These are phyloP conservation scores for Onychostruthus taczanowskii DNA, from an alignment of 2,113 vertebrate species.

Conservation along the genomic window DNA sequence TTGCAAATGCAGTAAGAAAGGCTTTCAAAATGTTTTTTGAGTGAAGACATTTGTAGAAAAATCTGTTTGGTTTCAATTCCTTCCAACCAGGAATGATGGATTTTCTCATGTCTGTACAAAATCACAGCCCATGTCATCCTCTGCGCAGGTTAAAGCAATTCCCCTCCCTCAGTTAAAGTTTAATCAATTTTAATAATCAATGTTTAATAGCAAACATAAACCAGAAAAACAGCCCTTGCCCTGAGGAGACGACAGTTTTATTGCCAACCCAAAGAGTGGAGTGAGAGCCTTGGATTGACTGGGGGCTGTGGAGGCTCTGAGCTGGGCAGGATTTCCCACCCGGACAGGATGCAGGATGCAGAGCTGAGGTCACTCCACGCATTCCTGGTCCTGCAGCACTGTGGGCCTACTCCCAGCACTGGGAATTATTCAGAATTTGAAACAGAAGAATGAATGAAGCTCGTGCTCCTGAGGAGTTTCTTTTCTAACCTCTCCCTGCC, in stretches of 20 bases:
- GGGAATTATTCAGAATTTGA: not conserved
- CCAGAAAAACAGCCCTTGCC: not conserved
- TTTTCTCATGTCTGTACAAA: not conserved
- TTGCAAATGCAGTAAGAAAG: not conserved
- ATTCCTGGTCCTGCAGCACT: rapidly evolving
- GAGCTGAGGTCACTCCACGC: rapidly evolving
- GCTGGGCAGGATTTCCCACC: not conserved
- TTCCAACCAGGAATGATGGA: not conserved
- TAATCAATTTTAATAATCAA: not conserved
- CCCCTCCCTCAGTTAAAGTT: not conserved
- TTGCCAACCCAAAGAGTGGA: rapidly evolving
- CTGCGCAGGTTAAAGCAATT: not conserved
- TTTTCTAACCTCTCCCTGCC: not conserved
- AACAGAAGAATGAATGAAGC: not conserved
- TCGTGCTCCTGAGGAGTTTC: not conserved
- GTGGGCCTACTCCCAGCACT: rapidly evolving
- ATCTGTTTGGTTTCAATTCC: not conserved
- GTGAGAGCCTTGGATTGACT: rapidly evolving
- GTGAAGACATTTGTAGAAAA: not conserved
- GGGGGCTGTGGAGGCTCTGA: rapidly evolving
- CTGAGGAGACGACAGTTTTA: not conserved
- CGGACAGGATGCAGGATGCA: rapidly evolving
- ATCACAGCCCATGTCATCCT: not conserved
- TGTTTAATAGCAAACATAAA: not conserved
- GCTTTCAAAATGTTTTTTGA: not conserved